Conservation (phyloP, 1,140 invertebrate genomes). For the Trachelipus rathkii region DNA sequence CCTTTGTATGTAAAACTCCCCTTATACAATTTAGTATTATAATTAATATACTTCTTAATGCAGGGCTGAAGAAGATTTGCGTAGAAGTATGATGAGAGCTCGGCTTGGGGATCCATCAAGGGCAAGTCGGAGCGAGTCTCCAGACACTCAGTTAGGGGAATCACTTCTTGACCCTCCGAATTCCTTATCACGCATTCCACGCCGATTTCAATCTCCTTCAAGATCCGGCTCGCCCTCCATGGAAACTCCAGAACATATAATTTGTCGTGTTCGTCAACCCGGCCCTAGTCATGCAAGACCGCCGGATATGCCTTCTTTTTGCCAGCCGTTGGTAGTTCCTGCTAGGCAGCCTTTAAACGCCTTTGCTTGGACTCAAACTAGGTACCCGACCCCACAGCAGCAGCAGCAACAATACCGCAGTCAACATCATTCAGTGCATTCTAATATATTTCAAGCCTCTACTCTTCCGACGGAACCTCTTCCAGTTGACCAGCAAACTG, state of each 20-base stretch:
- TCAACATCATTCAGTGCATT: conserved; percentile 19
- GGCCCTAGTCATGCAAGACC: conserved; percentile 28
- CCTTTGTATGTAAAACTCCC: background rate
- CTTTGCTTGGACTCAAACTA: conserved; percentile 42
- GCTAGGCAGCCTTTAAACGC: conserved; percentile 31
- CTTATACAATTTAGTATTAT: background rate
- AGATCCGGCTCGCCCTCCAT: conserved; percentile 49
- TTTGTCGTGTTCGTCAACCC: conserved; percentile 45
- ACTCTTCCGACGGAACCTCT: background rate
- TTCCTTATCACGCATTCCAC: conserved; percentile 48
- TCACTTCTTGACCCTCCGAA: conserved; percentile 53
- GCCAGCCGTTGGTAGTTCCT: conserved; percentile 11
- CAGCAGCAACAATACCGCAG: conserved; percentile 19
- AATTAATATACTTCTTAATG: background rate
- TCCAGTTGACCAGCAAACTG: background rate
- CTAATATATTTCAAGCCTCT: background rate
- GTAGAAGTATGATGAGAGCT: conserved; percentile 42
- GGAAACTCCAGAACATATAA: conserved; percentile 51
- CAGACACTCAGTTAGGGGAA: conserved; percentile 51
- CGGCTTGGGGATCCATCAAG: conserved; percentile 35
- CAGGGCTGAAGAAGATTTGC: conserved; percentile 40
- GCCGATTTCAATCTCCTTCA: conserved; percentile 50
- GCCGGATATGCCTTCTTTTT: conserved; percentile 24
- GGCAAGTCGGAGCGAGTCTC: conserved; percentile 39
- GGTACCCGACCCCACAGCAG: conserved; percentile 31